Conservation (phyloP, 2,113 vertebrate species). For the Silurus glanis region DNA sequence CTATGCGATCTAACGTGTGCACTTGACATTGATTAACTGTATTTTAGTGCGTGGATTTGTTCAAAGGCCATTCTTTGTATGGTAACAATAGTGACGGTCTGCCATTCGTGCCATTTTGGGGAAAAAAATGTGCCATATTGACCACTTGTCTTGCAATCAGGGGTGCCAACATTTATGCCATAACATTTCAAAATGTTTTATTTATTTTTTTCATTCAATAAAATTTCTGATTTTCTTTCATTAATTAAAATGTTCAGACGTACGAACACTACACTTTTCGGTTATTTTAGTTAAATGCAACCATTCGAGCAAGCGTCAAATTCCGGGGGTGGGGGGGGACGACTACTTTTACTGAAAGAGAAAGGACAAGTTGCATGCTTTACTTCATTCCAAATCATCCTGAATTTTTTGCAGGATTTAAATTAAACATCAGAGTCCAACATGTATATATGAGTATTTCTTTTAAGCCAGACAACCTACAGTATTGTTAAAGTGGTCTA, state of each 20-base stretch:
- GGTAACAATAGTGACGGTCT: conserved; percentile 15
- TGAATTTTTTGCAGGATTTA: neutral
- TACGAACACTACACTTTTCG: neutral
- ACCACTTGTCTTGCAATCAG: conserved; percentile 6
- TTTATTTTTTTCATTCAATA: too few species aligned
- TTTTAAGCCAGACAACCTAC: neutral
- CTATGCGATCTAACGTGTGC: conserved; percentile 35
- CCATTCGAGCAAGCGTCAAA: neutral
- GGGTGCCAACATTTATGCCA: conserved; percentile 7
- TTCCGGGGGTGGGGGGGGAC: too few species aligned
- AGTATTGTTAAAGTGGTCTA: neutral
- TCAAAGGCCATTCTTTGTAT: conserved; percentile 11
- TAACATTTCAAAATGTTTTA: neutral
- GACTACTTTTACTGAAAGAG: neutral
- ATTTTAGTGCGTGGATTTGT: conserved; percentile 26
- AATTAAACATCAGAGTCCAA: too few species aligned
- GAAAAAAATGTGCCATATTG: conserved; percentile 38
- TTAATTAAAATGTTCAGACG: too few species aligned
- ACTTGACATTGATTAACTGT: conserved; percentile 29
- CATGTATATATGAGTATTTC: neutral
- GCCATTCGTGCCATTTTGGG: conserved; percentile 26
- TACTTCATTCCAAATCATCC: neutral
- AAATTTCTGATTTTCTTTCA: too few species aligned
- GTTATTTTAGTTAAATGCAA: neutral
- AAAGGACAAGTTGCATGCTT: neutral